A percentile compares a stretch with the other conserved stretches of the same genome.
These are phyloP conservation scores for Epizoanthus fatuus DNA, from an alignment of 92 coral and sea anemone genomes.

Conservation along the genomic window DNA sequence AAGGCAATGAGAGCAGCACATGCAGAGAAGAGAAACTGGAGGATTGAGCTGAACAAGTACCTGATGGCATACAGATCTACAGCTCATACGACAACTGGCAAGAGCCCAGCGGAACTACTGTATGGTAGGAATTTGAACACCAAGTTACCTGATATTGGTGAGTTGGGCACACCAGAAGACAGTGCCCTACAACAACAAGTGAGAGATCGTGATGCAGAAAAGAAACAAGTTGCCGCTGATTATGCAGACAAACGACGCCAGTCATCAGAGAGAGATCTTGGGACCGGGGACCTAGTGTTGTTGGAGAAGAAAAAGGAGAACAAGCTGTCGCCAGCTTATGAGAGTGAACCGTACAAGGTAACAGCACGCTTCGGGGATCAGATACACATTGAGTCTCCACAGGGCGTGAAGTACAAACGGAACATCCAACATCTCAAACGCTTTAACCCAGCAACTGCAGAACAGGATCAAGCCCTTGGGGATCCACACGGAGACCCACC, in stretches of 20 bases:
- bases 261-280: slow-evolving; percentile 32
- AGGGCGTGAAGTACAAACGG: slow-evolving; percentile 60
- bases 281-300: slow-evolving; percentile 33
- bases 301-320: slow-evolving; percentile 49
- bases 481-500: not conserved
- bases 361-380: slow-evolving; percentile 58
- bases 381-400: slow-evolving; percentile 45
- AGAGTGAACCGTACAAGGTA: slow-evolving; percentile 56
- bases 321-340: slow-evolving; percentile 60
- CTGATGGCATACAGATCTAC: slow-evolving; percentile 53
- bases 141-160: slow-evolving; percentile 44
- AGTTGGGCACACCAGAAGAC: slow-evolving; percentile 42
- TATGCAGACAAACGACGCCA: slow-evolving; percentile 15
- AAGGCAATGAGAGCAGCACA: slow-evolving; percentile 61
- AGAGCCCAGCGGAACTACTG: slow-evolving; percentile 60
- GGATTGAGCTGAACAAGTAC: slow-evolving; percentile 47
- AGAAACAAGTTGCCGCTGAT: slow-evolving; percentile 43
- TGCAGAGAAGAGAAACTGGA: slow-evolving; percentile 48
- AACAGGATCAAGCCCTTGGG: not conserved
- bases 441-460: slow-evolving; percentile 8
- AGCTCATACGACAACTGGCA: slow-evolving; percentile 60
- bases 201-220: slow-evolving; percentile 53
- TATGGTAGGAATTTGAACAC: slow-evolving; percentile 39
- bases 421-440: slow-evolving; percentile 35
- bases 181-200: slow-evolving; percentile 18